These are phyloP conservation scores for Morus bassanus DNA, from an alignment of 2,797 vertebrate genomes.

Conservation along the genomic window DNA sequence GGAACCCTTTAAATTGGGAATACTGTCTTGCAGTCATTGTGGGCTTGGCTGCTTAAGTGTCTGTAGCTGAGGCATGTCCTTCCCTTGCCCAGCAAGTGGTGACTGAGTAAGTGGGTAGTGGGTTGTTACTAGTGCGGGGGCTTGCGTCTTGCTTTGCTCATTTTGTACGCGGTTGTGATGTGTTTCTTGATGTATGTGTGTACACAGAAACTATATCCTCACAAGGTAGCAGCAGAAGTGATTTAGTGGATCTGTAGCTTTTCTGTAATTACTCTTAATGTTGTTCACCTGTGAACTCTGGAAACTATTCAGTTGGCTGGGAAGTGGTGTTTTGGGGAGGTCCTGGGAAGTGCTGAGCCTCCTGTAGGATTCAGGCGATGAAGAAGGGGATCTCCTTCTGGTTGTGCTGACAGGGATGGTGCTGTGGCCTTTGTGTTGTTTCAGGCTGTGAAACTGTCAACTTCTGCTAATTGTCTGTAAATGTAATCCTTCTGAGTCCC, in stretches of 20 bases:
- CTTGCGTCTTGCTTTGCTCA: neutral
- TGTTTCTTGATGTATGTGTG: fast-evolving
- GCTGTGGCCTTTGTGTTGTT: neutral
- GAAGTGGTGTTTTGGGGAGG: neutral
- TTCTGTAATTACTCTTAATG: neutral
- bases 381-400: neutral
- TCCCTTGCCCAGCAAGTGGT: neutral
- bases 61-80: neutral
- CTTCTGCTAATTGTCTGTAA: neutral
- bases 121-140: neutral
- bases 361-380: neutral
- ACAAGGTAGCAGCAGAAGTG: neutral
- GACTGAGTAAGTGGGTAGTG: no score
- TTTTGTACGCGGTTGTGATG: fast-evolving
- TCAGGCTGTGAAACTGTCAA: fast-evolving
- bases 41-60: neutral
- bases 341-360: neutral
- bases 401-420: neutral
- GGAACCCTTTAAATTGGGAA: neutral
- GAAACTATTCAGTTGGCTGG: neutral
- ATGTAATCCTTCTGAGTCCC: neutral
- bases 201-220: neutral
- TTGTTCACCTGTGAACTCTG: neutral
- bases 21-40: neutral
- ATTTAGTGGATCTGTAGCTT: neutral